Percentiles rank a stretch among this genome's conserved stretches.
Evolutionary conservation across 2,113 vertebrate genomes (phyloP).

Genomic region (Leuciscus idus): DNA sequence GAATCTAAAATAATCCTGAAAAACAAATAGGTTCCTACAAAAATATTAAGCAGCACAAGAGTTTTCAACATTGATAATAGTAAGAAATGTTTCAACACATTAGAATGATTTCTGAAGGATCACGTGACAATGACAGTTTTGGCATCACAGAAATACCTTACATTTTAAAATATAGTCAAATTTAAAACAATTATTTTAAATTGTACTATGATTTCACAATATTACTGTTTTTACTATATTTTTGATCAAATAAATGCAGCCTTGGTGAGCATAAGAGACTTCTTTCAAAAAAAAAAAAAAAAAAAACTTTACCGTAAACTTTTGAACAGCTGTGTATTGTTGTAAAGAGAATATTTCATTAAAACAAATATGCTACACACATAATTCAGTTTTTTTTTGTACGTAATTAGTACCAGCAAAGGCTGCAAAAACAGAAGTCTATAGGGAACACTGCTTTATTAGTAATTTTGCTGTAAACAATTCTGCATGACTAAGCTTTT

Average conservation of each 20-base stretch:
- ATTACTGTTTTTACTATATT: not conserved
- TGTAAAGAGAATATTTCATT: not conserved
- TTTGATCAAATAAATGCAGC: not conserved
- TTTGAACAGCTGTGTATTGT: not conserved
- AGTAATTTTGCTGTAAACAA: not conserved
- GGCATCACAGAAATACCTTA: not conserved
- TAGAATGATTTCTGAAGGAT: too few species aligned
- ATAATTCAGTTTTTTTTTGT: not conserved
- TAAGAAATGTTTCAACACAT: not conserved
- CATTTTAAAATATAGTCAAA: not conserved
- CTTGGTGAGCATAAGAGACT: not conserved
- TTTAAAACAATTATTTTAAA: not conserved
- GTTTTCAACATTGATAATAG: not conserved
- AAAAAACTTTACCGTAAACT: not conserved
- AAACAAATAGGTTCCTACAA: too few species aligned
- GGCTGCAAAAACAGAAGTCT: not conserved
- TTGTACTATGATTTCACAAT: not conserved
- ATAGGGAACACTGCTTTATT: not conserved
- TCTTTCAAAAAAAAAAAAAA: not conserved
- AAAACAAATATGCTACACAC: not conserved
- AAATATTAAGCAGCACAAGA: too few species aligned
- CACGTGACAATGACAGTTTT: too few species aligned
- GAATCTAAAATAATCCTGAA: too few species aligned
- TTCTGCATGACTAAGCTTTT: slow-evolving; percentile 18
- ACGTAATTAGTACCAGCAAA: not conserved